Percentiles rank a stretch among this genome's conserved stretches.
Conservation (phyloP, 2,113 vertebrate species). For the Empidonax alnorum region DNA sequence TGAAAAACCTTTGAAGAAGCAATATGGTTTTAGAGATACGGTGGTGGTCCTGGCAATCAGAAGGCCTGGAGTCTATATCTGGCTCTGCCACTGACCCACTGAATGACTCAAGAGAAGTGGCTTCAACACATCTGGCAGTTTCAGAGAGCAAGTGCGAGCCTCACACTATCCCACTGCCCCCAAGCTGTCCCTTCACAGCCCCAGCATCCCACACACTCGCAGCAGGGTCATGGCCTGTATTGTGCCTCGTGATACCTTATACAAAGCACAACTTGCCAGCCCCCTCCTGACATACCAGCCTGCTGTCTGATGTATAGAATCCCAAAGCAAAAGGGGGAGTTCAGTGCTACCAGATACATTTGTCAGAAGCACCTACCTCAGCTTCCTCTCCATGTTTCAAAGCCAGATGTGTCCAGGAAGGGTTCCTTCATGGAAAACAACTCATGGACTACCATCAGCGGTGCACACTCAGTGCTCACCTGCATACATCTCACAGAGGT, state of each 20-base stretch:
- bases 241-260: neutral
- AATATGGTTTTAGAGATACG: slow-evolving; percentile 5
- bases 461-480: neutral
- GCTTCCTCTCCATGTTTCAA: neutral
- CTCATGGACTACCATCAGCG: neutral
- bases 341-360: neutral
- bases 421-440: neutral
- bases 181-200: neutral
- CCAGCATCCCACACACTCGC: neutral
- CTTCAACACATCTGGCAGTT: neutral
- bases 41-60: neutral
- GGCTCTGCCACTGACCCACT: neutral
- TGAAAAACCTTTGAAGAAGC: neutral
- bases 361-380: neutral
- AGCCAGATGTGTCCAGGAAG: neutral
- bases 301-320: neutral
- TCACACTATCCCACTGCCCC: neutral
- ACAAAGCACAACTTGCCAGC: neutral
- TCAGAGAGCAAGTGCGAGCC: neutral
- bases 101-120: neutral
- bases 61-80: neutral
- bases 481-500: neutral
- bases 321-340: neutral
- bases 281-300: neutral
- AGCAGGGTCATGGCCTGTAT: neutral